phyloP scores from a whole-genome alignment of 2,888 invertebrate genomes.

The Andrena fulva region DNA sequence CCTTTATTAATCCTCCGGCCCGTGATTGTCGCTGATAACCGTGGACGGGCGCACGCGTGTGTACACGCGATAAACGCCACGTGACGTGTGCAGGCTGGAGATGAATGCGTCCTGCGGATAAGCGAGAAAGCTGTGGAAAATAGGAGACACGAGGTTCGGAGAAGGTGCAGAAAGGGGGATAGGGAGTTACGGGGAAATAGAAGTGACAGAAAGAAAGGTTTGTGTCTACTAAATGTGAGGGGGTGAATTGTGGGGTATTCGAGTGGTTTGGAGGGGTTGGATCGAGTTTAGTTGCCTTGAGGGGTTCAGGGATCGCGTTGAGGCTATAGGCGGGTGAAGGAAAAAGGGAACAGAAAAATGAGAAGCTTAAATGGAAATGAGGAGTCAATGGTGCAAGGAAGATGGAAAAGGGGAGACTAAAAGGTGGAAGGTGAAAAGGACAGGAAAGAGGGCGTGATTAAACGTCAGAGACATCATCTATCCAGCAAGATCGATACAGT shows the following conservation, averaged over 20 bases:
- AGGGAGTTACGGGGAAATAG: not conserved
- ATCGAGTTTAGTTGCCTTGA: not conserved
- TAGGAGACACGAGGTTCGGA: not conserved
- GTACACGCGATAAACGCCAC: not conserved
- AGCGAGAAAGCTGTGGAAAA: slow-evolving; percentile 5
- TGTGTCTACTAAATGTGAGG: too few relatives aligned
- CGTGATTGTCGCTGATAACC: slow-evolving; percentile 45
- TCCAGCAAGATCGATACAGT: slow-evolving; percentile 39
- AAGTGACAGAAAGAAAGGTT: not conserved
- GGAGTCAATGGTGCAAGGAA: not conserved
- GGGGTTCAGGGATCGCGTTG: too few relatives aligned
- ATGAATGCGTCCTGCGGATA: slow-evolving; percentile 19
- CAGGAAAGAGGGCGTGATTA: slow-evolving; percentile 21
- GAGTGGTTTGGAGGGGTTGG: too few relatives aligned
- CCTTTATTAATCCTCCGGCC: slow-evolving; percentile 53
- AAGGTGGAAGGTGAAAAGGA: slow-evolving; percentile 11
- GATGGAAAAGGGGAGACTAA: not conserved
- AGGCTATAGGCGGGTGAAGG: not conserved
- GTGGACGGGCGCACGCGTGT: not conserved
- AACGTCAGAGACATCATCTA: slow-evolving; percentile 42
- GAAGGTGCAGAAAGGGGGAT: not conserved
- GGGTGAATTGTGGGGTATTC: too few relatives aligned
- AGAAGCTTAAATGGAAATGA: not conserved
- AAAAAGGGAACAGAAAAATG: not conserved
- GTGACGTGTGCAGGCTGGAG: slow-evolving; percentile 24